Percentiles rank a stretch among this genome's conserved stretches.
These are phyloP conservation scores for Hemicrepidius hirtus DNA, from an alignment of 2,888 invertebrate species.

Conservation along the genomic window DNA sequence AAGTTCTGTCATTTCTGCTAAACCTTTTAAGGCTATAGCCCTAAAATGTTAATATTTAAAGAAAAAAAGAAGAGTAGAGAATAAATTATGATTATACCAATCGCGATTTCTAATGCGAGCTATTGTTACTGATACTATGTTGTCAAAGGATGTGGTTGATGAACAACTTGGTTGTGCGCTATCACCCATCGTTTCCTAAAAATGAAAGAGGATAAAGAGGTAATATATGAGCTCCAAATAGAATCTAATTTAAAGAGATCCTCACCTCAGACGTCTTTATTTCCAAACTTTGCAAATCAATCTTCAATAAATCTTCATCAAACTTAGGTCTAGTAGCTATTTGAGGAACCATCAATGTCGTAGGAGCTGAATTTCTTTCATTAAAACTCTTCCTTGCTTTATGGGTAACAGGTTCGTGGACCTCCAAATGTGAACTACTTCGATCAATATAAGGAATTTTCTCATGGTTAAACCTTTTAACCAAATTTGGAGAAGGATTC, in stretches of 20 bases:
- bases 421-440: constrained; percentile 40
- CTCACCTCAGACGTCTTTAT: constrained; percentile 52
- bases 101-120: constrained; percentile 62
- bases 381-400: constrained; percentile 24
- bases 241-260: neutral
- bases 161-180: constrained; percentile 37
- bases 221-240: neutral
- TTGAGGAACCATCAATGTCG: constrained; percentile 21
- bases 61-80: neutral
- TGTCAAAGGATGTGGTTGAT: constrained; percentile 46
- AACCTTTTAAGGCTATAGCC: constrained; percentile 65
- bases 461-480: neutral
- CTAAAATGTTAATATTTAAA: constrained; percentile 54
- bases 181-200: constrained; percentile 46
- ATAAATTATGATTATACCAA: constrained; percentile 60
- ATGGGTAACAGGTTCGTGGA: neutral
- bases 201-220: too few species aligned
- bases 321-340: constrained; percentile 40
- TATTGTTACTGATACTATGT: constrained; percentile 55
- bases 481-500: neutral
- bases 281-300: constrained; percentile 52
- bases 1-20: constrained; percentile 69
- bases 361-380: constrained; percentile 10
- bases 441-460: constrained; percentile 48
- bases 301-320: constrained; percentile 51